Evolutionary conservation across 2,113 vertebrate genomes (phyloP).

Genomic region (Ahaetulla prasina): DNA sequence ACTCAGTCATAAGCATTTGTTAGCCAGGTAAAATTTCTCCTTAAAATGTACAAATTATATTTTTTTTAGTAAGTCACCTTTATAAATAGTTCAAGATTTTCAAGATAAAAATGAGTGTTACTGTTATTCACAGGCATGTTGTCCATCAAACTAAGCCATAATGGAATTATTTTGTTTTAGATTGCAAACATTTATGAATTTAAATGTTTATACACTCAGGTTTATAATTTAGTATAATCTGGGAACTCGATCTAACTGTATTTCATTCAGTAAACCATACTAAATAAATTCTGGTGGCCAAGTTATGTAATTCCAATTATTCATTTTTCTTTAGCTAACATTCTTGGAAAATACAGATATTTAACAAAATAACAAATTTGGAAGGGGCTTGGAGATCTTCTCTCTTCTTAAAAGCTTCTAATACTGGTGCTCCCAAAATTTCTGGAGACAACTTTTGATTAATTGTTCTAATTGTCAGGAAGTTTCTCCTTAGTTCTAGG

Average conservation of each 20-base stretch:
- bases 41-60: neutral
- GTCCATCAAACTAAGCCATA: neutral
- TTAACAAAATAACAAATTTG: neutral
- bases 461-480: neutral
- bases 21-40: neutral
- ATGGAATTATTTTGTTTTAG: neutral
- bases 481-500: neutral
- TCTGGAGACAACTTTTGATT: neutral
- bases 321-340: neutral
- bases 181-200: neutral
- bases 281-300: neutral
- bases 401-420: neutral
- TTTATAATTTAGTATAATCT: neutral
- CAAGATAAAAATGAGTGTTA: neutral
- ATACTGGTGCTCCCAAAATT: neutral
- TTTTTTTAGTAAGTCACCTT: neutral
- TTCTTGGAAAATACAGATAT: neutral
- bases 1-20: neutral
- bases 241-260: neutral
- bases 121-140: neutral
- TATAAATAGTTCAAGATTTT: neutral
- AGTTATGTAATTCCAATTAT: neutral
- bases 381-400: neutral
- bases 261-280: neutral
- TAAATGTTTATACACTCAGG: neutral